A percentile compares a stretch with the other conserved stretches of the same genome.
These are phyloP conservation scores for Masnerella sp. DNA, from an alignment of 2,888 invertebrate species.

Conservation along the genomic window DNA sequence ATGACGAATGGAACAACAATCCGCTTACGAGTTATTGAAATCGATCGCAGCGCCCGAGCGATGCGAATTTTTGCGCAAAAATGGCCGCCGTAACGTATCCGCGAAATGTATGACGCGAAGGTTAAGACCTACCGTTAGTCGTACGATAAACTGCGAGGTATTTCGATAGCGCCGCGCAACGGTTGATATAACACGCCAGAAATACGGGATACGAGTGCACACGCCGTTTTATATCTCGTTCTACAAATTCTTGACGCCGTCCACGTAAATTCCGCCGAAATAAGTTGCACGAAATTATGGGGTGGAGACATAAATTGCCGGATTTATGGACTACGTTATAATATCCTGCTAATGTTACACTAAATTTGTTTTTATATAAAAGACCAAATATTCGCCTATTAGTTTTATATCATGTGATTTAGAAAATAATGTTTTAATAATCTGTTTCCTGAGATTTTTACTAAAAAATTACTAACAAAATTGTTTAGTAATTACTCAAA, in stretches of 20 bases:
- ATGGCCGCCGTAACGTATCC: constrained; percentile 49
- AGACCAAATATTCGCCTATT: too few species aligned
- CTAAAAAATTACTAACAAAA: too few species aligned
- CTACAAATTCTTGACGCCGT: constrained; percentile 34
- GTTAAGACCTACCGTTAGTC: constrained; percentile 70
- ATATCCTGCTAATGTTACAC: too few species aligned
- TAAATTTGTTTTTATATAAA: too few species aligned
- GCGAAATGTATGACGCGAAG: constrained; percentile 67
- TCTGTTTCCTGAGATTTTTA: too few species aligned
- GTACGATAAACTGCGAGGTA: constrained; percentile 67
- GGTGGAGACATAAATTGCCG: too few species aligned
- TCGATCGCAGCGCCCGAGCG: constrained; percentile 41
- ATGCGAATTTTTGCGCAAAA: constrained; percentile 34
- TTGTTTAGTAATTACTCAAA: too few species aligned
- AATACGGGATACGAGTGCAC: constrained; percentile 49
- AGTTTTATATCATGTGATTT: too few species aligned
- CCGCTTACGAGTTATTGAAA: constrained; percentile 22
- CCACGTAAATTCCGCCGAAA: constrained; percentile 25
- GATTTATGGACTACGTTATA: too few species aligned
- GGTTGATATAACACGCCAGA: constrained; percentile 54
- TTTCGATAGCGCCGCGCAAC: constrained; percentile 58
- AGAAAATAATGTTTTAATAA: too few species aligned
- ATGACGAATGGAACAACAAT: constrained; percentile 50
- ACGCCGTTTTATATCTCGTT: constrained; percentile 24
- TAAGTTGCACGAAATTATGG: constrained; percentile 14